These are phyloP conservation scores for Lottia gigantea DNA, from an alignment of 2,888 invertebrate species.

Conservation along the genomic window DNA sequence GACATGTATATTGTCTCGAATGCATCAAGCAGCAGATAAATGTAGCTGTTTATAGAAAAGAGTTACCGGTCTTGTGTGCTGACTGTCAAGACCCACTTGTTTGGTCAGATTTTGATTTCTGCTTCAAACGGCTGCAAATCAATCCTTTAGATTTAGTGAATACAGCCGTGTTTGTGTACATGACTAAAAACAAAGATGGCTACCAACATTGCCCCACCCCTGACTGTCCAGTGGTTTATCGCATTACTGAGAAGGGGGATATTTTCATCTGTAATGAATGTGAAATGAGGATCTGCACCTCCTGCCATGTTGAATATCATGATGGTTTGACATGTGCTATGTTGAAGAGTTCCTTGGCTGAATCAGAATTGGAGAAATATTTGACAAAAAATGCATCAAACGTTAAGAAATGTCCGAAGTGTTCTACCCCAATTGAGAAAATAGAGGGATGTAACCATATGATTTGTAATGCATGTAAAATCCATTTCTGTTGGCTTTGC, in stretches of 20 bases:
- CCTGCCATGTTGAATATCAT: constrained; percentile 52
- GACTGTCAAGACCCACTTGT: constrained; percentile 43
- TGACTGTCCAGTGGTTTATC: constrained; percentile 56
- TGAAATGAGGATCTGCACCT: constrained; percentile 42
- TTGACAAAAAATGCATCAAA: constrained; percentile 36
- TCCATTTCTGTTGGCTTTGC: constrained; percentile 60
- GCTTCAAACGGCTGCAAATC: neutral
- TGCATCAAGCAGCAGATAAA: constrained; percentile 41
- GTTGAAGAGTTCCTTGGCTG: constrained; percentile 38
- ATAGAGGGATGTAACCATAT: constrained; percentile 58
- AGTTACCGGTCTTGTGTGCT: constrained; percentile 53
- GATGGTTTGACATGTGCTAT: constrained; percentile 52
- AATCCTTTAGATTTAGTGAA: constrained; percentile 22
- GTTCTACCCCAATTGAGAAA: constrained; percentile 52
- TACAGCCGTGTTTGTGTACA: constrained; percentile 44
- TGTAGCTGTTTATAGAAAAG: constrained; percentile 35
- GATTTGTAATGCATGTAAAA: constrained; percentile 46
- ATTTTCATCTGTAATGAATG: constrained; percentile 47
- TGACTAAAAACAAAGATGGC: constrained; percentile 34
- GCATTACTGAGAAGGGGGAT: constrained; percentile 29
- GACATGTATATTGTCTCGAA: constrained; percentile 56
- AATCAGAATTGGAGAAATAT: constrained; percentile 40
- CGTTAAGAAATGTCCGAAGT: constrained; percentile 54
- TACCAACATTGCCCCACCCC: constrained; percentile 55
- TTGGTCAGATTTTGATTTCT: constrained; percentile 37